A percentile compares a stretch with the other conserved stretches of the same genome.
Evolutionary conservation across 1,140 invertebrate species (phyloP).

Genomic region (Panagrolaimus sp.): DNA sequence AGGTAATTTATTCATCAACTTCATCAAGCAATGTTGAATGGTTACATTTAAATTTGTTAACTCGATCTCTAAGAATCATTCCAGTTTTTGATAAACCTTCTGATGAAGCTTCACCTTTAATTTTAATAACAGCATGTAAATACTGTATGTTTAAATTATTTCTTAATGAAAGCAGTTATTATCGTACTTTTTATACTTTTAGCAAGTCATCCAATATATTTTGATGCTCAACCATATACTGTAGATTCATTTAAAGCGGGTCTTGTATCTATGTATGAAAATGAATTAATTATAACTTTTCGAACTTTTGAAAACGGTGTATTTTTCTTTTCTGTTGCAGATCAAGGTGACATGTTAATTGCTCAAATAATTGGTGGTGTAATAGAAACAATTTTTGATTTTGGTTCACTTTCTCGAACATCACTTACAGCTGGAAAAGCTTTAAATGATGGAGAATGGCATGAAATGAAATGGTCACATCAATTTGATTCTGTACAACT

Average conservation of each 20-base stretch:
- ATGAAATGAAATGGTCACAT: conserved; percentile 51
- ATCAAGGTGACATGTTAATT: conserved; percentile 53
- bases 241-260: conserved; percentile 38
- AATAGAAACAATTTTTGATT: conserved; percentile 51
- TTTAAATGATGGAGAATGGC: conserved; percentile 53
- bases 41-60: conserved; percentile 33
- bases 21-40: conserved; percentile 44
- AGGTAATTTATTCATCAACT: conserved; percentile 43
- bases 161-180: conserved; percentile 6
- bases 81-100: conserved; percentile 29
- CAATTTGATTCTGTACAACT: conserved; percentile 58
- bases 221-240: conserved; percentile 43
- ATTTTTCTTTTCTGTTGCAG: conserved; percentile 56
- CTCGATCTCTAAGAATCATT: conserved; percentile 27
- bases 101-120: conserved; percentile 27
- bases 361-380: conserved; percentile 48
- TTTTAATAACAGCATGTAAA: conserved; percentile 45
- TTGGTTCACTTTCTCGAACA: conserved; percentile 36
- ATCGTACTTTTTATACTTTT: conserved; percentile 5
- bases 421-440: conserved; percentile 45
- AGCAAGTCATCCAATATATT: conserved; percentile 38
- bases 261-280: conserved; percentile 54
- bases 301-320: conserved; percentile 53
- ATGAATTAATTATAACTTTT: conserved; percentile 50
- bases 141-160: conserved; percentile 27